phyloP scores from a whole-genome alignment of 2,113 vertebrate species.

The Melozone crissalis region DNA sequence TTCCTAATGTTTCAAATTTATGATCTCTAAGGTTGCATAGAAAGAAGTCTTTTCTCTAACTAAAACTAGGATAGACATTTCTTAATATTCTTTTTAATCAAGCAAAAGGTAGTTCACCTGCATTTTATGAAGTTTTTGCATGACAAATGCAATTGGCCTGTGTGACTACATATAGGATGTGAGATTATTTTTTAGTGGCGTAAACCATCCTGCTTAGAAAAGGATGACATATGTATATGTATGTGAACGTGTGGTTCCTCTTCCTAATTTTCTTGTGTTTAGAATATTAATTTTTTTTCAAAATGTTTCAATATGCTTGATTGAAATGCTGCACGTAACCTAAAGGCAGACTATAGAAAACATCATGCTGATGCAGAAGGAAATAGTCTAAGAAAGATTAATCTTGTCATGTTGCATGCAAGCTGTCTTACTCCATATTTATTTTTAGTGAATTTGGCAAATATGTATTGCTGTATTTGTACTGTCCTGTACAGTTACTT shows the following conservation, averaged over 20 bases:
- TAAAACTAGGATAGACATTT: background rate
- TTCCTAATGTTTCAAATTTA: background rate
- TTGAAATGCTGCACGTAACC: background rate
- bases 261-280: background rate
- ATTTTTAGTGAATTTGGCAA: background rate
- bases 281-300: background rate
- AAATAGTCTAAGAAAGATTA: background rate
- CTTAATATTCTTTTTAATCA: background rate
- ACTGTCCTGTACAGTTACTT: background rate
- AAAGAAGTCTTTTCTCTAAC: background rate
- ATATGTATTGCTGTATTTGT: background rate
- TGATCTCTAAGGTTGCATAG: background rate
- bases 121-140: background rate
- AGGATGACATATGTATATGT: background rate
- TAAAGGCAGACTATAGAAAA: background rate
- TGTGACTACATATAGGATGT: background rate
- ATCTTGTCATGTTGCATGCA: background rate
- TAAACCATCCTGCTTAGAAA: background rate
- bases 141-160: background rate
- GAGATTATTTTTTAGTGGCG: background rate
- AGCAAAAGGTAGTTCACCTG: background rate
- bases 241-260: background rate
- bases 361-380: background rate
- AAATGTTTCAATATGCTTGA: background rate
- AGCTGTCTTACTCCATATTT: background rate